These are phyloP conservation scores for Heterodera carotae DNA, from an alignment of 1,140 invertebrate genomes.

Conservation along the genomic window DNA sequence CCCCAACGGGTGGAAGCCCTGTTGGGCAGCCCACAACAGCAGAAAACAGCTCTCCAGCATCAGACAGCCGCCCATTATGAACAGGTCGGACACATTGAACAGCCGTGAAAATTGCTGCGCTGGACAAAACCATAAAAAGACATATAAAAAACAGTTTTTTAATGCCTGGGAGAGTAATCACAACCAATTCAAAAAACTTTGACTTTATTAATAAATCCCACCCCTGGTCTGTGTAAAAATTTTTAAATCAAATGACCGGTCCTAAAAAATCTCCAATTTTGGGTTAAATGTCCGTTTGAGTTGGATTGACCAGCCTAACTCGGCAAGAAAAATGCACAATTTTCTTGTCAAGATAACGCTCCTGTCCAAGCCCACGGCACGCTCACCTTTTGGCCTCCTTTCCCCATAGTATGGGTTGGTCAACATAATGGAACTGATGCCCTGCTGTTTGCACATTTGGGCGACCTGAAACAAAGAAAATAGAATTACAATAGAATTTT, in stretches of 20 bases:
- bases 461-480: constrained; percentile 40
- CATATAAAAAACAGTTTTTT: constrained; percentile 29
- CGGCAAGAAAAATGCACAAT: too few relatives aligned
- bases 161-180: too few relatives aligned
- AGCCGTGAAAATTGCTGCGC: constrained; percentile 80
- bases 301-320: too few relatives aligned
- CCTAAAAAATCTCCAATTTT: too few relatives aligned
- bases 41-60: constrained; percentile 89
- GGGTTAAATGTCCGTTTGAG: too few relatives aligned
- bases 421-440: constrained; percentile 87
- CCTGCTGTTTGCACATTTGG: constrained; percentile 73
- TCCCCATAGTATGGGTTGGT: constrained; percentile 95
- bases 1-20: constrained; percentile 83
- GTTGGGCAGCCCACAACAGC: constrained; percentile 86
- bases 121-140: constrained; percentile 37
- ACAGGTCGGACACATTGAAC: constrained; percentile 93
- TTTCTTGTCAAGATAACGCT: too few relatives aligned
- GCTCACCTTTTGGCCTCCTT: constrained; percentile 83
- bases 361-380: too few relatives aligned
- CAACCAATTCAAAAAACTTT: too few relatives aligned
- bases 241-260: too few relatives aligned
- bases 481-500: neutral
- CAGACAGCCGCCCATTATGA: constrained; percentile 96
- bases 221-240: too few relatives aligned
- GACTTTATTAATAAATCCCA: too few relatives aligned